A percentile compares a stretch with the other conserved stretches of the same genome.
Evolutionary conservation across 2,888 invertebrate species (phyloP).

Genomic region (Aethes cnicana): DNA sequence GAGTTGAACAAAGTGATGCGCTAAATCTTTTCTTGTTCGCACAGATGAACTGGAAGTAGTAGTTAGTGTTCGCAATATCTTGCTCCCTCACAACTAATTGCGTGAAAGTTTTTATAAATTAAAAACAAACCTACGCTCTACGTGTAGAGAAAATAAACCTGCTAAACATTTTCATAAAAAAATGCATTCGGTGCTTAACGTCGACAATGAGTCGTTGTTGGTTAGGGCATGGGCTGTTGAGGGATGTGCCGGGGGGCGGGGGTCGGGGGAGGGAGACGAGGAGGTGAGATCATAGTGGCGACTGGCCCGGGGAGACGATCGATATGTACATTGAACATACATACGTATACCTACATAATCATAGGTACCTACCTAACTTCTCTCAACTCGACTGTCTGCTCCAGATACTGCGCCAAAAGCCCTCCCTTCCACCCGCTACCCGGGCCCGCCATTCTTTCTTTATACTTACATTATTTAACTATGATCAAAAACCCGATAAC

Average conservation of each 20-base stretch:
- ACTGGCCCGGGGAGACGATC: slow-evolving; percentile 81
- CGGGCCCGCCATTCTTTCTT: slow-evolving; percentile 31
- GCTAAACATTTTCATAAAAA: too few relatives aligned
- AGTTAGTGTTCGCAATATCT: too few relatives aligned
- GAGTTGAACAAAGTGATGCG: too few relatives aligned
- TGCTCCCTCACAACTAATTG: too few relatives aligned
- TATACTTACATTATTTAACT: slow-evolving; percentile 22
- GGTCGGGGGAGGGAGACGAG: slow-evolving; percentile 59
- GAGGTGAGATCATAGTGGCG: slow-evolving; percentile 83
- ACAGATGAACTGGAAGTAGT: too few relatives aligned
- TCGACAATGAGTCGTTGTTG: slow-evolving; percentile 38
- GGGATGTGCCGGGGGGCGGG: slow-evolving; percentile 62
- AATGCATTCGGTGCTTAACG: slow-evolving; percentile 34
- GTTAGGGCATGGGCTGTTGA: slow-evolving; percentile 67
- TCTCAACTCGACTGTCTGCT: slow-evolving; percentile 80
- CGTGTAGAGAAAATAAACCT: too few relatives aligned
- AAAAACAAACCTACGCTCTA: too few relatives aligned
- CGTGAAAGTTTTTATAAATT: too few relatives aligned
- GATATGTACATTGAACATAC: slow-evolving; percentile 82
- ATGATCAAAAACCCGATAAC: not conserved
- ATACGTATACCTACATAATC: slow-evolving; percentile 77
- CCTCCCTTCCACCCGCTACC: slow-evolving; percentile 56
- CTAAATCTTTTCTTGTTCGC: too few relatives aligned
- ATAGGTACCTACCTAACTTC: slow-evolving; percentile 74
- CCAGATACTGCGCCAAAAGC: slow-evolving; percentile 80